Percentiles rank a stretch among this genome's conserved stretches.
Conservation (phyloP, 2,113 vertebrate genomes). For the Varanus salvator region DNA sequence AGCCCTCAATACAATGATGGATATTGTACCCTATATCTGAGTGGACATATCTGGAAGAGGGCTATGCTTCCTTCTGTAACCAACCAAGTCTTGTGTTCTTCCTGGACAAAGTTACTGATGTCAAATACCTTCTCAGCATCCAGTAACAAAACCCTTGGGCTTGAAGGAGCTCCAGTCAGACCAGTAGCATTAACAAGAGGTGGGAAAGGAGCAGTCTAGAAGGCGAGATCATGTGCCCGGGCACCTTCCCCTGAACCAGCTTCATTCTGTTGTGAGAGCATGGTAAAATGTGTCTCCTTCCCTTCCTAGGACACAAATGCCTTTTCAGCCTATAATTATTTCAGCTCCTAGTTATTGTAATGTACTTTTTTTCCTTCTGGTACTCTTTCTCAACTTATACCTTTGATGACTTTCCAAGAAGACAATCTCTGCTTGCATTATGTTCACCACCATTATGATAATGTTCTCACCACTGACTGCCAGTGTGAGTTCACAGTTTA, state of each 20-base stretch:
- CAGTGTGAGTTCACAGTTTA: constrained; percentile 9
- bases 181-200: neutral
- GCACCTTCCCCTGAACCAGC: neutral
- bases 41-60: too few species aligned
- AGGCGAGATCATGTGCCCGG: neutral
- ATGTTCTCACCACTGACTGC: neutral
- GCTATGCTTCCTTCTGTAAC: too few species aligned
- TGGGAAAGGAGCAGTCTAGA: neutral
- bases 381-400: neutral
- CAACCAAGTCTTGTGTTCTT: too few species aligned
- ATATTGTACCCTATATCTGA: too few species aligned
- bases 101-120: too few species aligned
- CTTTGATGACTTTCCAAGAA: constrained; percentile 16
- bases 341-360: constrained; percentile 7
- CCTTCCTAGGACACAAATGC: neutral
- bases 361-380: neutral
- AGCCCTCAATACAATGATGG: too few species aligned
- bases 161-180: neutral
- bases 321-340: neutral
- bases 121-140: too few species aligned
- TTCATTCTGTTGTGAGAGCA: neutral
- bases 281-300: neutral
- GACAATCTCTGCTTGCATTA: neutral
- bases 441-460: neutral
- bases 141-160: neutral